phyloP scores from a whole-genome alignment of 2,113 vertebrate species.

The Halcyon senegalensis region DNA sequence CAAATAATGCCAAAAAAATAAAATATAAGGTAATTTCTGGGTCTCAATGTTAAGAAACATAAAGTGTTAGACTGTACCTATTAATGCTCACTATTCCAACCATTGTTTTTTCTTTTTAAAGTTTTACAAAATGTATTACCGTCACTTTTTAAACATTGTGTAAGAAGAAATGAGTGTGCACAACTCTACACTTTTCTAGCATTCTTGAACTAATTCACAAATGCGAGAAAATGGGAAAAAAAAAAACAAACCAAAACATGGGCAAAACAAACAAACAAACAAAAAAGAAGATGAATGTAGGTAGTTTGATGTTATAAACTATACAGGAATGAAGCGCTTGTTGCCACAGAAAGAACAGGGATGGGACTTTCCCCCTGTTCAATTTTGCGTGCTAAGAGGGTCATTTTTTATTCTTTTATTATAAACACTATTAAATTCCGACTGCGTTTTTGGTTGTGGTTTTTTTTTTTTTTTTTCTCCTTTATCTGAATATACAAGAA shows the following conservation, averaged over 20 bases:
- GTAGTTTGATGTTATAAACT: conserved; percentile 80
- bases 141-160: conserved; percentile 81
- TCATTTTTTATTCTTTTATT: conserved; percentile 78
- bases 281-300: conserved; percentile 73
- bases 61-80: conserved; percentile 80
- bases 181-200: conserved; percentile 91
- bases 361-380: conserved; percentile 49
- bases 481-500: conserved; percentile 89
- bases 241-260: neutral
- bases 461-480: conserved; percentile 71
- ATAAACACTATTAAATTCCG: conserved; percentile 88
- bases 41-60: conserved; percentile 78
- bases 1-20: conserved; percentile 1
- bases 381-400: conserved; percentile 86
- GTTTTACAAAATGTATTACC: conserved; percentile 85
- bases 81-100: conserved; percentile 83
- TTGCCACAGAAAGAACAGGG: conserved; percentile 77
- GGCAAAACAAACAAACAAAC: neutral
- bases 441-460: conserved; percentile 84
- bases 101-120: conserved; percentile 72
- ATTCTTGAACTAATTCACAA: conserved; percentile 92
- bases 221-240: conserved; percentile 79
- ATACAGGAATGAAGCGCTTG: conserved; percentile 76
- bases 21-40: conserved; percentile 65
- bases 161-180: conserved; percentile 87